Conservation (phyloP, 2,797 vertebrate species). For the Octomys mimax region DNA sequence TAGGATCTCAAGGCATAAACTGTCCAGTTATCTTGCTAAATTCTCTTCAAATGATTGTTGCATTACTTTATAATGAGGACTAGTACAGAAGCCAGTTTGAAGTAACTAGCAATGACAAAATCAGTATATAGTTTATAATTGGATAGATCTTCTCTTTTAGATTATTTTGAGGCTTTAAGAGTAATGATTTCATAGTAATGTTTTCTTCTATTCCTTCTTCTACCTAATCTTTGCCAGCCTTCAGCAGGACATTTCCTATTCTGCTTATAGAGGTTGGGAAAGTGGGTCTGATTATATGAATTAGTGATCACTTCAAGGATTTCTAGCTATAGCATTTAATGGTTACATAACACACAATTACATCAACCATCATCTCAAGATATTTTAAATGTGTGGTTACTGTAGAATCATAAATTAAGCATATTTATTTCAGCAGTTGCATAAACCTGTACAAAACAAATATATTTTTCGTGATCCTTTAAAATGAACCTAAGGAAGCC, state of each 20-base stretch:
- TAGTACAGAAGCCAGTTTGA: constrained; percentile 63
- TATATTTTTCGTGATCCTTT: not conserved
- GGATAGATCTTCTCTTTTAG: constrained; percentile 61
- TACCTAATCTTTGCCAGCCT: constrained; percentile 48
- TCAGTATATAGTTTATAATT: constrained; percentile 82
- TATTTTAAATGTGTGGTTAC: constrained; percentile 62
- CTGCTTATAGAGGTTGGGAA: constrained; percentile 10
- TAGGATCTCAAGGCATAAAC: constrained; percentile 89
- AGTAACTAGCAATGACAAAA: constrained; percentile 79
- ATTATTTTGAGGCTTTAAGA: constrained; percentile 47
- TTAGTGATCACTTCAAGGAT: constrained; percentile 37
- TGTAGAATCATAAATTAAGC: constrained; percentile 53
- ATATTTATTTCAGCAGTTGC: constrained; percentile 55
- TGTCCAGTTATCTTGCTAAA: constrained; percentile 85
- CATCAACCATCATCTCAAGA: constrained; percentile 43
- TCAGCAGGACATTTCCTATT: constrained; percentile 57
- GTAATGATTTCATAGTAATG: constrained; percentile 58
- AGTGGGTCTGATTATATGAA: constrained; percentile 41
- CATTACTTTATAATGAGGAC: constrained; percentile 68
- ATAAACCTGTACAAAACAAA: constrained; percentile 34
- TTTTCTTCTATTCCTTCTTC: constrained; percentile 29
- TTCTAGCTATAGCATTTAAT: constrained; percentile 52
- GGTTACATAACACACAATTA: not conserved
- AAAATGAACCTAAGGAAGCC: constrained; percentile 41
- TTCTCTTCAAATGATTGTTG: constrained; percentile 75